Conservation (phyloP, 2,888 invertebrate species). For the Tinea semifulvella region DNA sequence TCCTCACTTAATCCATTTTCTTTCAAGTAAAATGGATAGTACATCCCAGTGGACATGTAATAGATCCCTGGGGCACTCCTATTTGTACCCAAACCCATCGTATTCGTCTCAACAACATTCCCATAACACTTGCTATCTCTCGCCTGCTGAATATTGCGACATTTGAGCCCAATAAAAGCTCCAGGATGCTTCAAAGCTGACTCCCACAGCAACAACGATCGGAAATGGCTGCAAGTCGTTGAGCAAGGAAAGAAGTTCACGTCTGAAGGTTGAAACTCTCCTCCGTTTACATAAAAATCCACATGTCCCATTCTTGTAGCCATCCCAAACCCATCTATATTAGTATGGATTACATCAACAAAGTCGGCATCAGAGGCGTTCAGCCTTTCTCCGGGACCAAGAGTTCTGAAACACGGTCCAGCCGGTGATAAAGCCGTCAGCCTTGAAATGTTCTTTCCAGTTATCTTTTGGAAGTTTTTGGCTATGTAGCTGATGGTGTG, state of each 20-base stretch:
- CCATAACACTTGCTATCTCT: slow-evolving; percentile 41
- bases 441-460: slow-evolving; percentile 45
- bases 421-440: slow-evolving; percentile 51
- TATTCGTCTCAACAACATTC: slow-evolving; percentile 33
- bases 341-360: slow-evolving; percentile 52
- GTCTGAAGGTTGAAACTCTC: slow-evolving; percentile 53
- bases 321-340: slow-evolving; percentile 59
- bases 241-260: slow-evolving; percentile 42
- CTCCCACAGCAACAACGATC: slow-evolving; percentile 41
- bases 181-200: slow-evolving; percentile 39
- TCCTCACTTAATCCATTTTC: slow-evolving; percentile 39
- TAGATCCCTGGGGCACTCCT: slow-evolving; percentile 38
- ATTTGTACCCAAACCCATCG: slow-evolving; percentile 38
- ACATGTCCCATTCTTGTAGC: slow-evolving; percentile 51
- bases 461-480: slow-evolving; percentile 40
- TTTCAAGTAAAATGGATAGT: slow-evolving; percentile 46
- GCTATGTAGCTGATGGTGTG: slow-evolving; percentile 51
- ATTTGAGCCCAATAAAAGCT: slow-evolving; percentile 44
- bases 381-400: slow-evolving; percentile 35
- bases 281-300: slow-evolving; percentile 53
- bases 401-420: slow-evolving; percentile 48
- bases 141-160: slow-evolving; percentile 44
- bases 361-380: slow-evolving; percentile 47
- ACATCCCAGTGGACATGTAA: slow-evolving; percentile 42
- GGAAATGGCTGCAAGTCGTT: slow-evolving; percentile 50